A percentile compares a stretch with the other conserved stretches of the same genome.
Evolutionary conservation across 1,140 invertebrate species (phyloP).

Genomic region (Nautilus pompilius): DNA sequence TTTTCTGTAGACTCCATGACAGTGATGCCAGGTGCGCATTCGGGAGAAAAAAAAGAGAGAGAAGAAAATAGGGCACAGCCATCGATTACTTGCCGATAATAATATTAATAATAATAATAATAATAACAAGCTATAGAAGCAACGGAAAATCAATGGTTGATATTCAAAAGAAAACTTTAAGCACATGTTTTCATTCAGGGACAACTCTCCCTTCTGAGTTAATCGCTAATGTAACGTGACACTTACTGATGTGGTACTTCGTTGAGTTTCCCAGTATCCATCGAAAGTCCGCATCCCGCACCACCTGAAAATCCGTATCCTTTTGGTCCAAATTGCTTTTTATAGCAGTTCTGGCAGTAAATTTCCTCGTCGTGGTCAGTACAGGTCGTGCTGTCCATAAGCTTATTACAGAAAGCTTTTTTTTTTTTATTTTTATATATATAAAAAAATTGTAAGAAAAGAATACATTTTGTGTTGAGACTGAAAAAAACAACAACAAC

Average conservation of each 20-base stretch:
- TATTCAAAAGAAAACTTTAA: too few species aligned
- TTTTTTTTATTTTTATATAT: not conserved
- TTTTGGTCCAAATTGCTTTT: constrained; percentile 86
- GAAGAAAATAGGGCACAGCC: too few species aligned
- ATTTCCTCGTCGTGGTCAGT: constrained; percentile 93
- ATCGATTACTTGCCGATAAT: too few species aligned
- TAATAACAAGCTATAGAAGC: too few species aligned
- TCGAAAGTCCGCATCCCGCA: constrained; percentile 91
- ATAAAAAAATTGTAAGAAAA: not conserved
- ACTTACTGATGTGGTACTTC: constrained; percentile 33
- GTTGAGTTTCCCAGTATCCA: constrained; percentile 61
- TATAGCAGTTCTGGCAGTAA: constrained; percentile 91
- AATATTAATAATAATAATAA: too few species aligned
- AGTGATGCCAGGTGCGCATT: too few species aligned
- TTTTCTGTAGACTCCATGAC: too few species aligned
- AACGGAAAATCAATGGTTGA: not conserved
- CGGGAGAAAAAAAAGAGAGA: too few species aligned
- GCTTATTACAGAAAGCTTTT: constrained; percentile 71
- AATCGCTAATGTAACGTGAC: not conserved
- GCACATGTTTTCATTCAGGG: too few species aligned
- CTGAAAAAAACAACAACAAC: not conserved
- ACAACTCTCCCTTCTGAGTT: too few species aligned
- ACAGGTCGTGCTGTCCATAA: constrained; percentile 88
- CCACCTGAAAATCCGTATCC: constrained; percentile 95
- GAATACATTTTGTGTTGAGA: not conserved